These are phyloP conservation scores for Dendrophyllia cribrosa DNA, from an alignment of 64 coral and sea anemone genomes.

Conservation along the genomic window DNA sequence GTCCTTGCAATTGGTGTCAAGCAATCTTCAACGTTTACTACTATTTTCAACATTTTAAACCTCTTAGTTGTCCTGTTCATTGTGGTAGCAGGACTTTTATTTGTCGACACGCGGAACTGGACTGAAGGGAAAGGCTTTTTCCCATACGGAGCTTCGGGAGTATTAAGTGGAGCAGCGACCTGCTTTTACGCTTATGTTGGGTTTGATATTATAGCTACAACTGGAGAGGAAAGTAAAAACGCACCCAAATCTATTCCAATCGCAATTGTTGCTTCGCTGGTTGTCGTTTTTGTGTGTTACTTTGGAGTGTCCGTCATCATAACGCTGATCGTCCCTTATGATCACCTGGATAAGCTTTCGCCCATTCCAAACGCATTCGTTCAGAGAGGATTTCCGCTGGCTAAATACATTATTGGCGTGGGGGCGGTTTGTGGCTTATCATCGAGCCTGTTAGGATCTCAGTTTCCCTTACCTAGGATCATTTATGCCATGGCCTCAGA, in stretches of 20 bases:
- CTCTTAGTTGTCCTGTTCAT: slow-evolving; percentile 88
- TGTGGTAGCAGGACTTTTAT: slow-evolving; percentile 79
- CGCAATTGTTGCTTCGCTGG: slow-evolving; percentile 88
- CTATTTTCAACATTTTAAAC: slow-evolving; percentile 87
- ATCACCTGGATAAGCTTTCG: slow-evolving; percentile 86
- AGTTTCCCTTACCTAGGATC: slow-evolving; percentile 96
- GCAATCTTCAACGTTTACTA: slow-evolving; percentile 92
- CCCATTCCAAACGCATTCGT: slow-evolving; percentile 98
- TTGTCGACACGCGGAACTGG: slow-evolving; percentile 87
- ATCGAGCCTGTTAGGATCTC: slow-evolving; percentile 89
- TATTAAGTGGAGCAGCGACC: slow-evolving; percentile 91
- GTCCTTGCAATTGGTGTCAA: slow-evolving; percentile 89
- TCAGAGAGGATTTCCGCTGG: slow-evolving; percentile 86
- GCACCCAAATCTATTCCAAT: slow-evolving; percentile 90
- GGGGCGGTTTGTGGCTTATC: slow-evolving; percentile 93
- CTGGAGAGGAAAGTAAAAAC: slow-evolving; percentile 92
- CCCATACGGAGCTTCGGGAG: slow-evolving; percentile 92
- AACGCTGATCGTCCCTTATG: slow-evolving; percentile 90
- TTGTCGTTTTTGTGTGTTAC: slow-evolving; percentile 93
- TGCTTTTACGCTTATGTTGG: slow-evolving; percentile 99
- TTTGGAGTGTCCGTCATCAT: slow-evolving; percentile 92
- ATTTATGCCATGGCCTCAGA: slow-evolving; percentile 98
- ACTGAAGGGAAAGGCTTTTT: slow-evolving; percentile 89
- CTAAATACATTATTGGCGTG: slow-evolving; percentile 91
- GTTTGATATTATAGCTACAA: slow-evolving; percentile 97